Percentiles rank a stretch among this genome's conserved stretches.
These are phyloP conservation scores for Phoenicopterus ruber DNA, from an alignment of 2,113 vertebrate genomes.

Conservation along the genomic window DNA sequence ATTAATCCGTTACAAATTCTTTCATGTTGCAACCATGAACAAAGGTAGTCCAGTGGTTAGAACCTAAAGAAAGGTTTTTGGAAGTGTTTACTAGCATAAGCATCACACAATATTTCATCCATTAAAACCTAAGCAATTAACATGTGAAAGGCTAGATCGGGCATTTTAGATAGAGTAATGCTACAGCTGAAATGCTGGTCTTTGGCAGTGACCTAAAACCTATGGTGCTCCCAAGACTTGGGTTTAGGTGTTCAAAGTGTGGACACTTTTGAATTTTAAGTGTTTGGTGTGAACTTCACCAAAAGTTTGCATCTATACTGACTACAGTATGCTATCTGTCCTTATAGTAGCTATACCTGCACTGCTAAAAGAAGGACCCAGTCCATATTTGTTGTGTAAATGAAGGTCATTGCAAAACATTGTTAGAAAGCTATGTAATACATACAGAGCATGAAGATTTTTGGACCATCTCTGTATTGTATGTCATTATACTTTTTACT, in stretches of 20 bases:
- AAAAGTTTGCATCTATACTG: neutral
- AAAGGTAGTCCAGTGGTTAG: constrained; percentile 11
- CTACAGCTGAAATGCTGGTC: neutral
- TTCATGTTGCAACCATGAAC: constrained; percentile 27
- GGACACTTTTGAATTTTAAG: neutral
- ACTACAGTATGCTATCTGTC: neutral
- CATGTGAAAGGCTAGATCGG: neutral
- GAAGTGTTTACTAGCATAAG: constrained; percentile 9
- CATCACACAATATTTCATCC: neutral
- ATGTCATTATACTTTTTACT: neutral
- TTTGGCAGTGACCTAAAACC: neutral
- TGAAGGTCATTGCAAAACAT: neutral
- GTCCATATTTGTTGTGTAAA: neutral
- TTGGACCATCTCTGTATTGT: neutral
- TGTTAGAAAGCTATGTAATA: neutral
- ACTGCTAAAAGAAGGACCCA: neutral
- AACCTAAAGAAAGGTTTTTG: neutral
- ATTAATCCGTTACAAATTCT: constrained; percentile 16
- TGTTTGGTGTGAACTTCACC: neutral
- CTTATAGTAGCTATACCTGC: neutral
- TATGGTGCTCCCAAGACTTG: neutral
- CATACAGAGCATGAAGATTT: neutral
- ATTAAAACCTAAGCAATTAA: constrained; percentile 25
- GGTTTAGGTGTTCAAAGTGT: neutral
- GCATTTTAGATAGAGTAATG: neutral